phyloP scores from a whole-genome alignment of 2,888 invertebrate species.

The Polymixis lichenea region DNA sequence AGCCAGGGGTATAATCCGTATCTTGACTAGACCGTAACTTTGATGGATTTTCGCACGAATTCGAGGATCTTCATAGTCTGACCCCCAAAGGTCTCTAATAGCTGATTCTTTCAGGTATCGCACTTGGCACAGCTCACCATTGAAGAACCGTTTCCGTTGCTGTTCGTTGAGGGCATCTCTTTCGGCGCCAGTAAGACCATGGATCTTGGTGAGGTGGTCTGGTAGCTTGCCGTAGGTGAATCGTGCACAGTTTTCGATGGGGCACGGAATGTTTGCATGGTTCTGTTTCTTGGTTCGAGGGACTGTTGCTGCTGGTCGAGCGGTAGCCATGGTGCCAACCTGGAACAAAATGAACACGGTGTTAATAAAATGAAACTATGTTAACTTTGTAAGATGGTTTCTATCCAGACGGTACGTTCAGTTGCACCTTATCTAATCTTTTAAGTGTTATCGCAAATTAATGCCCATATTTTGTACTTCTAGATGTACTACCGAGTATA shows the following conservation, averaged over 20 bases:
- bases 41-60: slow-evolving; percentile 88
- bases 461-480: too few species aligned
- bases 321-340: slow-evolving; percentile 74
- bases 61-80: slow-evolving; percentile 87
- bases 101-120: slow-evolving; percentile 88
- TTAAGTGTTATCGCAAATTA: too few species aligned
- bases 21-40: slow-evolving; percentile 88
- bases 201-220: slow-evolving; percentile 88
- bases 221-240: slow-evolving; percentile 90
- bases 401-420: too few species aligned
- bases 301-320: slow-evolving; percentile 77
- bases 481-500: too few species aligned
- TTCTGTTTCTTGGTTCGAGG: slow-evolving; percentile 89
- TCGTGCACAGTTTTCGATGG: slow-evolving; percentile 89
- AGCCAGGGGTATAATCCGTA: slow-evolving; percentile 87
- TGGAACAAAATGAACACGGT: slow-evolving; percentile 56
- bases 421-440: too few species aligned
- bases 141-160: slow-evolving; percentile 88
- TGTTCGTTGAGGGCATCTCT: slow-evolving; percentile 88
- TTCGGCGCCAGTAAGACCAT: slow-evolving; percentile 87
- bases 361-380: too few species aligned
- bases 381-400: too few species aligned
- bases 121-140: slow-evolving; percentile 90
- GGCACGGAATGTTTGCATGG: slow-evolving; percentile 89
- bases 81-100: slow-evolving; percentile 88